A percentile compares a stretch with the other conserved stretches of the same genome.
These are phyloP conservation scores for Pelobates cultripes DNA, from an alignment of 2,797 vertebrate genomes.

Conservation along the genomic window DNA sequence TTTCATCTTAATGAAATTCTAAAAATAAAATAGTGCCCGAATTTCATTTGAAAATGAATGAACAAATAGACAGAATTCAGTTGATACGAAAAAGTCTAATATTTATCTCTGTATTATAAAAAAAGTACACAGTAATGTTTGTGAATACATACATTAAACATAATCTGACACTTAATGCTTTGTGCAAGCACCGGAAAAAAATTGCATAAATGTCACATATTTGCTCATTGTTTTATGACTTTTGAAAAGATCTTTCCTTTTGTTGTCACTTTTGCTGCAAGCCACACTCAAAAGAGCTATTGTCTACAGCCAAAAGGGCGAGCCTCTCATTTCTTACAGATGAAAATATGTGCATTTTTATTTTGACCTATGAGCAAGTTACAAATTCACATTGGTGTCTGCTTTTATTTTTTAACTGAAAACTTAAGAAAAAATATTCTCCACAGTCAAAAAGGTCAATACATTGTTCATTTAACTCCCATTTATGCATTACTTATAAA, in stretches of 20 bases:
- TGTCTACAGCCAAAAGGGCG: conserved; percentile 26
- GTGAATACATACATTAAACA: too few relatives aligned
- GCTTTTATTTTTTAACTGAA: background rate
- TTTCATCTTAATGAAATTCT: too few relatives aligned
- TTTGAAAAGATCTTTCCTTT: conserved; percentile 14
- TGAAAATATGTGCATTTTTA: conserved; percentile 2
- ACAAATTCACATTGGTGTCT: background rate
- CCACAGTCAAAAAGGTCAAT: background rate
- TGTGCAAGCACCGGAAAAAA: background rate
- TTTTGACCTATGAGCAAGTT: conserved; percentile 2
- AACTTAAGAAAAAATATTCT: background rate
- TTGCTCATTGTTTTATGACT: conserved; percentile 15
- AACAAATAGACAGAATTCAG: too few relatives aligned
- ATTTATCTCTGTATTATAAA: too few relatives aligned
- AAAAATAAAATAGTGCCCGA: too few relatives aligned
- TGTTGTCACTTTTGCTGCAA: conserved; percentile 17
- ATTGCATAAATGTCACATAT: background rate
- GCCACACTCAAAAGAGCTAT: conserved; percentile 31
- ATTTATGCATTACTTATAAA: too few relatives aligned
- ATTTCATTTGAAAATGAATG: too few relatives aligned
- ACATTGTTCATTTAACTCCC: background rate
- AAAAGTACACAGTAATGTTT: too few relatives aligned
- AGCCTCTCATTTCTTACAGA: conserved; percentile 23
- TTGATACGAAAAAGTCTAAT: too few relatives aligned
- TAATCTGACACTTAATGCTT: too few relatives aligned